Percentiles rank a stretch among this genome's conserved stretches.
These are phyloP conservation scores for Prunella himalayana DNA, from an alignment of 2,113 vertebrate species.

Conservation along the genomic window DNA sequence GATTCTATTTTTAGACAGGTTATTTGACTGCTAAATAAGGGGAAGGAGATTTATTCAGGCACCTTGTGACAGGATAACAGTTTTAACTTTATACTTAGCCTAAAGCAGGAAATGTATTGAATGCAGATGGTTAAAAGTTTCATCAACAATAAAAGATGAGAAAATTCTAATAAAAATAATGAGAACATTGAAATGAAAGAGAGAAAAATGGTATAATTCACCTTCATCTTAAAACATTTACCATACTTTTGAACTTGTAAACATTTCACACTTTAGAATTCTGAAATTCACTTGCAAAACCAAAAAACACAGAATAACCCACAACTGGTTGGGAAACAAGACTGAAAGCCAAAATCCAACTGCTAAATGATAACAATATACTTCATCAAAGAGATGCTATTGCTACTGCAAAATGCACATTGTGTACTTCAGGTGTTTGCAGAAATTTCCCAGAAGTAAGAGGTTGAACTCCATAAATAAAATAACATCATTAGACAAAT, in stretches of 20 bases:
- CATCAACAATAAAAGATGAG: neutral
- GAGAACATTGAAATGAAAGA: neutral
- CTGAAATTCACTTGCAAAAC: neutral
- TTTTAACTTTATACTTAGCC: neutral
- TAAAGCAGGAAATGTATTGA: neutral
- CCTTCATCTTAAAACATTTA: neutral
- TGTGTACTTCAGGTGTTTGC: neutral
- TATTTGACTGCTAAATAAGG: neutral
- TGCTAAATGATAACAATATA: neutral
- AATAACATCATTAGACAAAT: neutral
- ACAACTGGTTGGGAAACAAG: neutral
- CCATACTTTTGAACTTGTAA: neutral
- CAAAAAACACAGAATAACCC: neutral
- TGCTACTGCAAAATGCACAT: neutral
- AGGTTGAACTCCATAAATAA: neutral
- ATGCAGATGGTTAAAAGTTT: neutral
- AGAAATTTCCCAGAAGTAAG: neutral
- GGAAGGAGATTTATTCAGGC: neutral
- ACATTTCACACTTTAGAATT: neutral
- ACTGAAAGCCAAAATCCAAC: neutral
- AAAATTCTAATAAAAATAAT: neutral
- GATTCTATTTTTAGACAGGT: neutral
- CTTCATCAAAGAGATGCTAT: neutral
- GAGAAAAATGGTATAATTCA: neutral
- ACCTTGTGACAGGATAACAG: neutral